Evolutionary conservation across 2,888 invertebrate genomes (phyloP).

Genomic region (Ellobium chinense): DNA sequence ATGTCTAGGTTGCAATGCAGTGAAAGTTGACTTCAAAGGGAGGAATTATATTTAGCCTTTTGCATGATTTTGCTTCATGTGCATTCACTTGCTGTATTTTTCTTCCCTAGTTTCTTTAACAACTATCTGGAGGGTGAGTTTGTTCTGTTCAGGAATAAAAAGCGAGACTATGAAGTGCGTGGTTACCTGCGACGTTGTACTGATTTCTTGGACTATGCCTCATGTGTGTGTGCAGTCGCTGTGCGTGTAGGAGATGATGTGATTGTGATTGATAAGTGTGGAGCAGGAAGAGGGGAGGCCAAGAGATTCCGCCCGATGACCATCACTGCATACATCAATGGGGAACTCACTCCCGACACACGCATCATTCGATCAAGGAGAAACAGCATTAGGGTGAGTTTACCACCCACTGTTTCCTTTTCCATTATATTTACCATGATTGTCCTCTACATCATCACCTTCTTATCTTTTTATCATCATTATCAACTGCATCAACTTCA

Average conservation of each 20-base stretch:
- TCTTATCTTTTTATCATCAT: neutral
- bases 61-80: too few species aligned
- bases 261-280: conserved; percentile 65
- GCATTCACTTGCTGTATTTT: too few species aligned
- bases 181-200: conserved; percentile 55
- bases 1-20: too few species aligned
- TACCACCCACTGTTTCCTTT: too few species aligned
- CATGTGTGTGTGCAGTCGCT: conserved; percentile 70
- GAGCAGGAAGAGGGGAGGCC: conserved; percentile 39
- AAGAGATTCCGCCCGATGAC: conserved; percentile 42
- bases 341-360: conserved; percentile 57
- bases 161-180: conserved; percentile 49
- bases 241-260: conserved; percentile 64
- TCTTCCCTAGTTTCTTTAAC: too few species aligned
- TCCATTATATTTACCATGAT: too few species aligned
- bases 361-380: conserved; percentile 53
- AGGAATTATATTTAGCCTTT: too few species aligned
- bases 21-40: too few species aligned
- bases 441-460: neutral
- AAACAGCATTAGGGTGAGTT: conserved; percentile 59
- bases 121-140: conserved; percentile 70
- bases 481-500: too few species aligned
- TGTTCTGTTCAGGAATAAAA: conserved; percentile 58
- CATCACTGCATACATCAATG: conserved; percentile 57
- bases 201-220: conserved; percentile 41